Evolutionary conservation across 2,888 invertebrate species (phyloP).

Genomic region (Cephus runcator): DNA sequence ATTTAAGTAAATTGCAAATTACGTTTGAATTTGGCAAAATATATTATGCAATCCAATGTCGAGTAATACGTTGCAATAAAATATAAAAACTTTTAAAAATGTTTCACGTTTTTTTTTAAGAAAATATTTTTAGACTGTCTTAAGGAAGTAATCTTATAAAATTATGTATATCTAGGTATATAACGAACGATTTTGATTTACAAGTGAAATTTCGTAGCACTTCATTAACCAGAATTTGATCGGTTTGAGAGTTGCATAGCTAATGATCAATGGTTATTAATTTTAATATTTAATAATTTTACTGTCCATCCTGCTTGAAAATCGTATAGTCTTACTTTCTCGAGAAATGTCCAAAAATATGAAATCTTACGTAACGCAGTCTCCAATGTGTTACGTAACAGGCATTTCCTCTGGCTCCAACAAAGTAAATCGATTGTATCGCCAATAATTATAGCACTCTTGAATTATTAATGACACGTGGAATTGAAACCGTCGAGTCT

Average conservation of each 20-base stretch:
- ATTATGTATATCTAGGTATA: conserved; percentile 53
- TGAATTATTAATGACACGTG: background rate
- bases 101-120: background rate
- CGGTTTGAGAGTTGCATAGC: conserved; percentile 57
- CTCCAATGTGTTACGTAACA: background rate
- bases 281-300: conserved; percentile 65
- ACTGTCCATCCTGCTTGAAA: conserved; percentile 44
- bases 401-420: background rate
- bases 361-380: background rate
- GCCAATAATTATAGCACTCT: background rate
- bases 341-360: background rate
- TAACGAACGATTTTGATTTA: conserved; percentile 61
- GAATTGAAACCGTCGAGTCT: background rate
- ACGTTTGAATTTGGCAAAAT: background rate
- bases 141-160: background rate
- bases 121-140: background rate
- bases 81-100: background rate
- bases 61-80: background rate
- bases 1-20: background rate
- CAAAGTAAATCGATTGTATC: background rate
- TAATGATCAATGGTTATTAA: conserved; percentile 64
- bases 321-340: background rate
- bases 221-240: conserved; percentile 62
- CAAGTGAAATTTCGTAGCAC: conserved; percentile 60
- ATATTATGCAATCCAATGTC: background rate